phyloP scores from a whole-genome alignment of 2,888 invertebrate species.

The Cyclophora albipunctata region DNA sequence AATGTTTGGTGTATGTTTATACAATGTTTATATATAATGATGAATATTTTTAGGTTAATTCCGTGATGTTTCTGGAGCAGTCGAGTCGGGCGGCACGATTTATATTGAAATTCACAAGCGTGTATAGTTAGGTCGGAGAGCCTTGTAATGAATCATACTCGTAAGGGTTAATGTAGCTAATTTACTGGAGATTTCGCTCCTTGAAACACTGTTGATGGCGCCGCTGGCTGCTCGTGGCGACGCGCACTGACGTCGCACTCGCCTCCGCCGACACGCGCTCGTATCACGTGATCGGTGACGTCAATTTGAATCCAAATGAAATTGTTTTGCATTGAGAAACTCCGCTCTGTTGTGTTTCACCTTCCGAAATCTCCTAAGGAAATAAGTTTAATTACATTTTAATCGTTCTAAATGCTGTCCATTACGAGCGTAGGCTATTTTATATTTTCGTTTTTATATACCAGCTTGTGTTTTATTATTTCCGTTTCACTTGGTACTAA shows the following conservation, averaged over 20 bases:
- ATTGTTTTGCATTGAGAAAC: too few species aligned
- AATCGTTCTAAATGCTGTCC: slow-evolving; percentile 39
- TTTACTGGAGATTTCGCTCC: neutral
- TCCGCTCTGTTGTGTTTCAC: neutral
- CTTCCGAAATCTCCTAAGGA: neutral
- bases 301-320: too few species aligned
- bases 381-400: slow-evolving; percentile 10
- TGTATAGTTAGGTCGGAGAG: slow-evolving; percentile 15
- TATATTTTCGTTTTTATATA: slow-evolving; percentile 39
- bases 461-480: slow-evolving; percentile 56
- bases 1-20: slow-evolving; percentile 68
- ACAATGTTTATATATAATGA: slow-evolving; percentile 69
- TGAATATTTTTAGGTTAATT: slow-evolving; percentile 67
- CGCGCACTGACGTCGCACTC: too few species aligned
- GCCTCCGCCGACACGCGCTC: too few species aligned
- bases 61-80: slow-evolving; percentile 61
- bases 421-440: slow-evolving; percentile 50
- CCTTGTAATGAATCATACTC: slow-evolving; percentile 16
- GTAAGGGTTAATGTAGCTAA: neutral
- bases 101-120: slow-evolving; percentile 25
- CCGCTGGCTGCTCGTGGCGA: neutral
- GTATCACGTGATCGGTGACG: too few species aligned
- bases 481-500: slow-evolving; percentile 58
- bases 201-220: too few species aligned
- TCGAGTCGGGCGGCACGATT: slow-evolving; percentile 13